Evolutionary conservation across 2,888 invertebrate genomes (phyloP), one percentile per base, ranked within the genome.

Genomic region (Athrips mouffetella): DNA sequence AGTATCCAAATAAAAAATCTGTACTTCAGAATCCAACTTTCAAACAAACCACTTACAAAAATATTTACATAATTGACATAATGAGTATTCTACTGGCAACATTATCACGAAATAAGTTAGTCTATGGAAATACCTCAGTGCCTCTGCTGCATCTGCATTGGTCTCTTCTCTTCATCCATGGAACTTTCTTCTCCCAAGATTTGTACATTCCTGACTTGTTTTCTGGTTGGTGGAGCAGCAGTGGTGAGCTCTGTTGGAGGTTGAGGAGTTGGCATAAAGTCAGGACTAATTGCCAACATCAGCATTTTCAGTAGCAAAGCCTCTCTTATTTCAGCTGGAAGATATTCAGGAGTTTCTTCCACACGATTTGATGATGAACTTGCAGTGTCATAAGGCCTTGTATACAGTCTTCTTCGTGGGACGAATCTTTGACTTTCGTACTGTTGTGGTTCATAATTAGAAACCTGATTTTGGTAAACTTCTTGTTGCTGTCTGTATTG

Each of bases 281-380:
- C 91, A 5, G 92, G 91, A 67, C 92, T 92, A 56, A 94, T 92
- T 0, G 93, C 93, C 50, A 94, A 70, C 67, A 94, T 91, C 23
- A 94, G 76, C 94, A 94, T 94, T 63, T 92, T 90, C 62, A 93
- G 70, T 6, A 94, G 74, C 29, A 94, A 76, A 65, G 93, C 93
- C 70, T 94, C 94, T 50, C 94, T 83, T 13, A 94, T 91, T 49
- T 93, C 92, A 0, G 92, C 89, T 10, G 94, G 94, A 13, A 94
- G 72, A 59, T 90, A 92, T 55, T 92, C 91, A 5, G 91, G 91
- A 50, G 72, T 63, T 20, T 90, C 90, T 30, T 90, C 86, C 11
- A 83, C 67, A 18, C 80, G 76, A 51, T 89, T 87, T 2, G 87
- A 76, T 18, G 80, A 76, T 23, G 84, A 73, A 13, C 82, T 72